A percentile compares a stretch with the other conserved stretches of the same genome.
Evolutionary conservation across 2,888 invertebrate species (phyloP).

Genomic region (Stegophylla sp.): DNA sequence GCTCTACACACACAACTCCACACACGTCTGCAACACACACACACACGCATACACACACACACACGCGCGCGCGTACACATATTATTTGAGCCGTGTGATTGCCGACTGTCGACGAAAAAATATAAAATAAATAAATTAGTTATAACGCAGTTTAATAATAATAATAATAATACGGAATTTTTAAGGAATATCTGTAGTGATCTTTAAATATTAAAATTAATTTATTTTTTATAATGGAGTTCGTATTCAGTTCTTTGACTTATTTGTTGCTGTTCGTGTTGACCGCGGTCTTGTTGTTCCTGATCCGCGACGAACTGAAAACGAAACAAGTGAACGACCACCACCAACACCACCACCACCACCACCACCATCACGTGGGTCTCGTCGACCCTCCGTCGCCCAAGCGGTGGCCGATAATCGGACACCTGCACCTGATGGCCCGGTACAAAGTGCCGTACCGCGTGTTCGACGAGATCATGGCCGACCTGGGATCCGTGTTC

Average conservation of each 20-base stretch:
- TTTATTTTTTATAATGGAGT: constrained; percentile 30
- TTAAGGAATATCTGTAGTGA: too few species aligned
- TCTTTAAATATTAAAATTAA: neutral
- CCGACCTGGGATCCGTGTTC: constrained; percentile 69
- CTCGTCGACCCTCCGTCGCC: constrained; percentile 63
- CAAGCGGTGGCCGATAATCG: constrained; percentile 69
- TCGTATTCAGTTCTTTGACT: constrained; percentile 54
- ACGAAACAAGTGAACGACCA: constrained; percentile 40
- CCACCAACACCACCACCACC: neutral
- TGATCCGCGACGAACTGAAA: constrained; percentile 48
- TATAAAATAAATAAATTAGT: neutral
- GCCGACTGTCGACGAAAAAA: constrained; percentile 27
- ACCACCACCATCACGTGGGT: neutral
- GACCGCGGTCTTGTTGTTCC: constrained; percentile 42
- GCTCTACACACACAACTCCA: constrained; percentile 37
- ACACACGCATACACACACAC: constrained; percentile 20
- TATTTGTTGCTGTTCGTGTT: constrained; percentile 46
- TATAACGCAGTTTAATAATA: neutral
- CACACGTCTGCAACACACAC: neutral
- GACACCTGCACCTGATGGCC: constrained; percentile 69
- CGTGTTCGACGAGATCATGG: constrained; percentile 68
- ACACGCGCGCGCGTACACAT: constrained; percentile 8
- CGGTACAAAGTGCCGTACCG: constrained; percentile 71
- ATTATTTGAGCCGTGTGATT: neutral
- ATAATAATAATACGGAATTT: neutral